Conservation (phyloP, 1,140 invertebrate genomes). For the Listronotus oregonensis region DNA sequence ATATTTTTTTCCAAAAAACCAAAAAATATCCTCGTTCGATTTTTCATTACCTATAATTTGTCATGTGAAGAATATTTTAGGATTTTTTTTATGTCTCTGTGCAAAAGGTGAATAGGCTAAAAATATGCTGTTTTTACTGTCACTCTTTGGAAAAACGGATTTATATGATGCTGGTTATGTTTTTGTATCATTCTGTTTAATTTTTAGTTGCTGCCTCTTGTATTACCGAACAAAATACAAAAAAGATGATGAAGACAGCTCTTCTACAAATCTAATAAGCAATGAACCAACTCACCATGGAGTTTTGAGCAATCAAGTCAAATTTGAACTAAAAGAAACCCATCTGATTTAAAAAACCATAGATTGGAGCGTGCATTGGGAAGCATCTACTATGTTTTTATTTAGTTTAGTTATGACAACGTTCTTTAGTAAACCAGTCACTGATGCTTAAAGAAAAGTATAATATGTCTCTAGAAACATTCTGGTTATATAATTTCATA, state of each 20-base stretch:
- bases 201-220: slow-evolving; percentile 28
- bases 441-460: slow-evolving; percentile 62
- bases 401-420: slow-evolving; percentile 60
- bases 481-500: slow-evolving; percentile 68
- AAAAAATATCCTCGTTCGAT: no score
- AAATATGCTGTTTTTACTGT: no score
- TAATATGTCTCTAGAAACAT: slow-evolving; percentile 60
- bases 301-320: slow-evolving; percentile 32
- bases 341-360: slow-evolving; percentile 59
- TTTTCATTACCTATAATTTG: no score
- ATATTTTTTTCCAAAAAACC: no score
- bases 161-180: no score
- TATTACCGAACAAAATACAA: slow-evolving; percentile 19
- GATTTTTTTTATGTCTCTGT: no score
- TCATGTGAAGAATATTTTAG: no score
- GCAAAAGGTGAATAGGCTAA: no score
- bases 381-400: slow-evolving; percentile 62
- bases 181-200: not conserved
- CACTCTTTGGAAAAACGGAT: no score
- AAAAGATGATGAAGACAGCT: slow-evolving; percentile 1
- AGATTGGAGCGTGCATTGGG: slow-evolving; percentile 62
- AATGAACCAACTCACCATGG: slow-evolving; percentile 9
- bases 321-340: slow-evolving; percentile 57
- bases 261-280: slow-evolving; percentile 3
- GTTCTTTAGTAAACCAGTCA: slow-evolving; percentile 62